phyloP scores from a whole-genome alignment of 1,140 invertebrate species.

The Diplogasteroides magnus region DNA sequence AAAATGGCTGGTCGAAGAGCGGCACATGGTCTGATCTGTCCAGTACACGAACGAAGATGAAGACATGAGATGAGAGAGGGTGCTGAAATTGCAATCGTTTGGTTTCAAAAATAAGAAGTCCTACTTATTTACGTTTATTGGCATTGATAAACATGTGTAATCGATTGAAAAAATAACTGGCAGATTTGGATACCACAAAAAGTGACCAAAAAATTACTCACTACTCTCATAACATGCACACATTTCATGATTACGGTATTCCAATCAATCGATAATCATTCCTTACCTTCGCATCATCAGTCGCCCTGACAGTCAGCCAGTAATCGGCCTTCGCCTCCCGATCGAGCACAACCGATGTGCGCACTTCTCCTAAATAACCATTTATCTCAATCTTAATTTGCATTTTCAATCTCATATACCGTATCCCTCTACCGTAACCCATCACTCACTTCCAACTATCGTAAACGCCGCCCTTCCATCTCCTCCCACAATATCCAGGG shows the following conservation, averaged over 20 bases:
- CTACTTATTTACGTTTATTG: too few relatives aligned
- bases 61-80: slow-evolving; percentile 63
- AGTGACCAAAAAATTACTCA: too few relatives aligned
- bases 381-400: neutral
- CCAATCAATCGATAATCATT: too few relatives aligned
- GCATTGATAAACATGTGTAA: too few relatives aligned
- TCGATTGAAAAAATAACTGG: too few relatives aligned
- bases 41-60: slow-evolving; percentile 76
- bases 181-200: too few relatives aligned
- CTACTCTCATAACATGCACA: too few relatives aligned
- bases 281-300: slow-evolving; percentile 78
- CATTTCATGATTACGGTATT: too few relatives aligned
- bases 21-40: slow-evolving; percentile 91
- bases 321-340: slow-evolving; percentile 78
- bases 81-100: neutral
- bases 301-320: slow-evolving; percentile 86
- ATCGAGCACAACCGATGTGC: slow-evolving; percentile 76
- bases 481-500: slow-evolving; percentile 68
- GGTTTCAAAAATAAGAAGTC: neutral
- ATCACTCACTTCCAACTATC: slow-evolving; percentile 66
- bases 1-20: slow-evolving; percentile 75
- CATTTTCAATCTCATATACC: neutral
- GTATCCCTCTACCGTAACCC: neutral
- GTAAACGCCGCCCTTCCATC: slow-evolving; percentile 82
- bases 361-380: slow-evolving; percentile 71